Conservation (phyloP, 2,888 invertebrate species). For the Saturnia pavonia region DNA sequence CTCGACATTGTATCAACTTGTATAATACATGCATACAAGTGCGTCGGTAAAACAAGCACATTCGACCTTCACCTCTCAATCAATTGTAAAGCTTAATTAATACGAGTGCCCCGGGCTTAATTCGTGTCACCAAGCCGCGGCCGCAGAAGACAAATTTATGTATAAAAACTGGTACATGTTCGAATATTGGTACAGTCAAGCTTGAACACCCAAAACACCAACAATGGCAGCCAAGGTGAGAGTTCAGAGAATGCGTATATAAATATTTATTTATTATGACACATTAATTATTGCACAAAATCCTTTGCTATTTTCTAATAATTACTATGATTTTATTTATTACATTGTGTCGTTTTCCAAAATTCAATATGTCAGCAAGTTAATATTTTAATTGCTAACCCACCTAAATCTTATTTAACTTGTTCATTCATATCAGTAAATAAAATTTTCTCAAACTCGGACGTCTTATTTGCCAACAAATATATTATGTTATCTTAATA, state of each 20-base stretch:
- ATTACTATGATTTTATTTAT: background rate
- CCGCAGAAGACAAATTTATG: constrained; percentile 40
- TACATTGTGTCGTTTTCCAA: background rate
- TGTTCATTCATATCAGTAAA: background rate
- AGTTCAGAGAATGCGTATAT: constrained; percentile 13
- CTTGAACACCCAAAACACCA: constrained; percentile 48
- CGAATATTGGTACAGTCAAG: constrained; percentile 53
- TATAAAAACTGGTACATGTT: constrained; percentile 61
- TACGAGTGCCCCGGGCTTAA: constrained; percentile 35
- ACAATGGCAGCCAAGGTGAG: constrained; percentile 72
- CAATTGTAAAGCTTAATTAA: constrained; percentile 43
- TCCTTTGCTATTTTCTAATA: background rate
- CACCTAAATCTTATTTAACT: too few species aligned
- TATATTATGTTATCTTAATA: background rate
- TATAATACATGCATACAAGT: constrained; percentile 3
- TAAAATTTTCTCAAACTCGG: background rate
- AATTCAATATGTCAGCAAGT: background rate
- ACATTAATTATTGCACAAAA: background rate
- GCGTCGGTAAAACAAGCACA: constrained; percentile 4
- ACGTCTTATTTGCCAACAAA: background rate
- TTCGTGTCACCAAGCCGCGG: constrained; percentile 36
- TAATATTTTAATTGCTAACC: background rate
- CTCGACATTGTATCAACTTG: constrained; percentile 10
- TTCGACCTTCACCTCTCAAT: constrained; percentile 54
- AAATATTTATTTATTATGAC: constrained; percentile 3